Evolutionary conservation across 2,797 vertebrate species (phyloP), one percentile per base, ranked within the genome.

Genomic region (Hoplostethus mediterraneus): DNA sequence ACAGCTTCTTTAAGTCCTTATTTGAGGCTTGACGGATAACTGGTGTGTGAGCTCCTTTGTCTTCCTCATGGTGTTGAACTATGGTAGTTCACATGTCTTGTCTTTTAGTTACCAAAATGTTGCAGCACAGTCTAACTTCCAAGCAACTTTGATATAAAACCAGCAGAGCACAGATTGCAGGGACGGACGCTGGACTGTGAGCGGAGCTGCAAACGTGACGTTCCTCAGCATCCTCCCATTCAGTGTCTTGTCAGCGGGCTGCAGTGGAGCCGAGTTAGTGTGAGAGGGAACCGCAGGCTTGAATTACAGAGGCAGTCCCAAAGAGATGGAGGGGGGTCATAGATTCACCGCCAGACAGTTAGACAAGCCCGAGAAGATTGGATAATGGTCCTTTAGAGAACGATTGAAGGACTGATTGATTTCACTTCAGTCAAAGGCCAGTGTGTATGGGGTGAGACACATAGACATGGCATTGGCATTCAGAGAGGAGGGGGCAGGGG

Each of bases 401-500:
- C 72, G 71, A 90, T 77, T 92, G 93, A 93, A 86, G 86, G 90
- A 76, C 84, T 89, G 92, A 93, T 93, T 92, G 94, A 95, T 95
- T 93, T 93, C 83, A 85, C 83, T 88, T 92, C 89, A 93, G 87
- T 83, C 83, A 84, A 85, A 89, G 85, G 82, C 85, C 81, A 82
- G 76, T 53, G 69, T 85, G 86, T 87, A 77, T 78, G 73, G 80
- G 73, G 77, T 25, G 59, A 86, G 73, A 68, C 59, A 78, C 47
- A 6, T 56, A 49, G 44, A 79, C 79, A 68, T 68, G 86, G 93
- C 86, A 91, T 93, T 89, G 86, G 83, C 86, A 93, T 94, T 92
- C 92, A 79, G 47, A 38, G 67, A 57, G 65, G 78, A 66, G 48
- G 68, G 61, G 62, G 58, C 53, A 59, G 61, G 30, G 44, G 60